Evolutionary conservation across 2,113 vertebrate genomes (phyloP), one percentile per base, ranked within the genome.

Genomic region (Alectura lathami): DNA sequence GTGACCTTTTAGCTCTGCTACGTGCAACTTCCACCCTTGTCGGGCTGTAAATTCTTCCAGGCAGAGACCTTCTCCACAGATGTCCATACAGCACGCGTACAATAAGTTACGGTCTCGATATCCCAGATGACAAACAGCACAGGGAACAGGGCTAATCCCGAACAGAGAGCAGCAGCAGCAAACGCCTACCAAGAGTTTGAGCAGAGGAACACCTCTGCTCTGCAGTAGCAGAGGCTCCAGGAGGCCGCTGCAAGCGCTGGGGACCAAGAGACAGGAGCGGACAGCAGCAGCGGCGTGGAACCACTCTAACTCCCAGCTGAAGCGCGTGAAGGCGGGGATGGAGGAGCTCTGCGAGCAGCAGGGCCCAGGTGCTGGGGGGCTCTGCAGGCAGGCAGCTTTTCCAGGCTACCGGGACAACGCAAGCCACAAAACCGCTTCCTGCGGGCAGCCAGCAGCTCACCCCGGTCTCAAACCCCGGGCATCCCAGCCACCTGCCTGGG

Each of bases 41-140:
- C 80, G 89, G 78, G 89, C 42, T 83, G 84, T 83, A 96, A 96
- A 95, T 43, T 74, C 84, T 91, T 83, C 67, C 68, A 24, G 78
- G 67, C 74, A 89, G 53, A 91, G 69, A 83, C 50, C 78, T 89
- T 45, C 93, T 79, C 93, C 79, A 4, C 43, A 48, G 30, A 0
- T 2, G 78, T 27, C 89, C 32, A 70, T 86, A 93, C 85, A 89
- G 68, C 1, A 36, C 27, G 91, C 62, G 32, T 27, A 63, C 57
- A 54, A 79, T 42, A 79, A 92, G 87, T 93, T 80, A 83, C 12
- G 50, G 87, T 42, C 87, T 89, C 1, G 21, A 91, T 78, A 80
- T 89, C 11, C 57, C 30, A 42, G 48, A 53, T 70, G 47, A 89
- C 23, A 42, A 75, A 16, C 38, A 87, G 82, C 50, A 3, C 7